A percentile compares a stretch with the other conserved stretches of the same genome.
Conservation (phyloP, 2,797 vertebrate species). For the Phataginus tetradactyla region DNA sequence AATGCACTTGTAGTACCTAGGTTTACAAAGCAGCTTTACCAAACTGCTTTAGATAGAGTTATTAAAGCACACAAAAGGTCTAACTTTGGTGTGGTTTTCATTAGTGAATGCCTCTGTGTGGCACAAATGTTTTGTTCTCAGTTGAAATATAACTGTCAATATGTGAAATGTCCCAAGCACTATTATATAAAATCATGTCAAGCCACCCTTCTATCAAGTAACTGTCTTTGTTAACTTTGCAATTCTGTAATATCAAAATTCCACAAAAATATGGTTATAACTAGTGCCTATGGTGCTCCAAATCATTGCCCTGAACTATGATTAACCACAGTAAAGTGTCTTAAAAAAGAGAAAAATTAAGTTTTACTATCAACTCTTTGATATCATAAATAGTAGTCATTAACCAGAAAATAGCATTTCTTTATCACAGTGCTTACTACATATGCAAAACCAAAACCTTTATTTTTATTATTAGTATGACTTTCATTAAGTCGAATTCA, state of each 20-base stretch:
- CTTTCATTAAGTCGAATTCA: background rate
- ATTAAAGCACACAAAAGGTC: background rate
- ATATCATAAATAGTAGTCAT: background rate
- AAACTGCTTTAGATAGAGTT: background rate
- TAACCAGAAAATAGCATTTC: background rate
- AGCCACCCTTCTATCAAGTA: background rate
- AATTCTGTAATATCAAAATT: background rate
- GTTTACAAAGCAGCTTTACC: background rate
- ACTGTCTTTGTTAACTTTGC: background rate
- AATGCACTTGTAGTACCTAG: background rate
- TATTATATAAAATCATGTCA: accelerated
- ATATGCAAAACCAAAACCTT: background rate
- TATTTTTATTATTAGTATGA: background rate
- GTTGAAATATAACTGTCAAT: background rate
- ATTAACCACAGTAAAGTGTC: background rate
- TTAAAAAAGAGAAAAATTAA: background rate
- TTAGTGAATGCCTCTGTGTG: background rate
- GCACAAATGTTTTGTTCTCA: background rate
- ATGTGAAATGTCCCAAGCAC: background rate
- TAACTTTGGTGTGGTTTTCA: background rate
- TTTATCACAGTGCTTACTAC: background rate
- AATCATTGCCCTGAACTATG: background rate
- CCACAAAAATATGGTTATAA: no score
- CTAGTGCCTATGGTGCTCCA: background rate
- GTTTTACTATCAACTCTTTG: background rate